Conservation (phyloP, 2,888 invertebrate species). For the Heteromurus nitidus region DNA sequence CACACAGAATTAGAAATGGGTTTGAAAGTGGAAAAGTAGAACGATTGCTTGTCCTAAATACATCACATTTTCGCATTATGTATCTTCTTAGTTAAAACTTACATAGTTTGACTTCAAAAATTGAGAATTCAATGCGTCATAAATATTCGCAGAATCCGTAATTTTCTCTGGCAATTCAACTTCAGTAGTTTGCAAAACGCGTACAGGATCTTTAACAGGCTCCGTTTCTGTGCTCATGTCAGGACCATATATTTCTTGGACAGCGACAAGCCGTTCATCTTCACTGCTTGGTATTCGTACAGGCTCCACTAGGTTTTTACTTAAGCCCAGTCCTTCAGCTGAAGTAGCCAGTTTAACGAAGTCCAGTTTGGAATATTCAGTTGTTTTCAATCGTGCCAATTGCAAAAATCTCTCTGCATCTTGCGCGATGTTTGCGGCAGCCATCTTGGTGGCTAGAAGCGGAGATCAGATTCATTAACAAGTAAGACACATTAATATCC, state of each 20-base stretch:
- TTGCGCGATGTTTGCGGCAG: background rate
- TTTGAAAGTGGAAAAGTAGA: background rate
- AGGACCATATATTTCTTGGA: constrained; percentile 31
- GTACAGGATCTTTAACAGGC: constrained; percentile 26
- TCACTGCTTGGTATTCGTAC: constrained; percentile 2
- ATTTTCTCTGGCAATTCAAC: constrained; percentile 4
- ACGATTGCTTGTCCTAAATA: background rate
- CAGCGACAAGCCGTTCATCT: constrained; percentile 8
- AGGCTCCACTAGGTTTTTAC: constrained; percentile 23
- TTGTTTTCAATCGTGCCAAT: constrained; percentile 27
- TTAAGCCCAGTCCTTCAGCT: constrained; percentile 16
- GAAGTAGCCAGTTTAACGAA: constrained; percentile 25
- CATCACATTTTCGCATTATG: too few relatives aligned
- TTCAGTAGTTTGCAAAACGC: background rate
- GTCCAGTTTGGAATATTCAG: constrained; percentile 55
- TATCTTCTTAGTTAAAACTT: constrained; percentile 22
- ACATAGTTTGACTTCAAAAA: constrained; percentile 64
- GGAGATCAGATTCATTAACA: too few relatives aligned
- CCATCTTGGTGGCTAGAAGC: background rate
- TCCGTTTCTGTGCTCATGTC: constrained; percentile 31
- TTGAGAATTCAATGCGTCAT: constrained; percentile 55
- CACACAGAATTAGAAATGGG: background rate
- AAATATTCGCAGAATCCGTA: constrained; percentile 24
- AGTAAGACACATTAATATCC: too few relatives aligned
- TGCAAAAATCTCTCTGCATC: constrained; percentile 24